Evolutionary conservation across 2,113 vertebrate species (phyloP), one percentile per base, ranked within the genome.

Genomic region (Ictalurus furcatus): DNA sequence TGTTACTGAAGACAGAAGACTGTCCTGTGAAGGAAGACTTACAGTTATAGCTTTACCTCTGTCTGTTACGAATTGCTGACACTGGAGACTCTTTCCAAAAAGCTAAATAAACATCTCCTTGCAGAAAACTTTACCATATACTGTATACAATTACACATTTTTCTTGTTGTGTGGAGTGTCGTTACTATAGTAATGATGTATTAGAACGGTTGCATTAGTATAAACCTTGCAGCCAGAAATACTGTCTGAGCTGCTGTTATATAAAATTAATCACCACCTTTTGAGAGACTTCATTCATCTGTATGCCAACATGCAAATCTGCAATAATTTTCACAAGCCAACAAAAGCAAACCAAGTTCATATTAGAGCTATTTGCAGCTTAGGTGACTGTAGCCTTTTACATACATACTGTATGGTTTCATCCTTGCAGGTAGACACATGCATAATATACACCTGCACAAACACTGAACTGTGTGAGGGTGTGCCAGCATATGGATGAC

Each of bases 391-490:
- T 82, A 34, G 30, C 9, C 3, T 40, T 40, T 25, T 37, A 81
- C 19, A 83, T 5, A 83, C 81, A 25, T 25, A 48, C 44, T 48
- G 44, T 48, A 25, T 83, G 21, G 81, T 23, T 40, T 52, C 34
- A 7, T 83, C 58, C 4, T 83, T 84, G 34, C 58, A 40, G 34
- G 81, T 84, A 63, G 58, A 5, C 58, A 73, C 69, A 86, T 76
- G 69, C 28, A 84, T 59, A 87, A 76, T 30, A 37, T 40, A 67
- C 79, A 88, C 59, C 54, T 28, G 65, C 14, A 80, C 54, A 87
- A 23, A 89, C 79, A 83, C 54, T 73, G 6, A 89, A 58, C 84
- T 84, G 25, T n/a, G n/a, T 84, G 58, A 71, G n/a, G 84, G 84
- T 79, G 82, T 63, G 40, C 44, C 59, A 86, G 30, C 58, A 63